Base-by-base conservation (phyloP, 2,797 vertebrate species). In the Rhynchotus rufescens region DNA sequence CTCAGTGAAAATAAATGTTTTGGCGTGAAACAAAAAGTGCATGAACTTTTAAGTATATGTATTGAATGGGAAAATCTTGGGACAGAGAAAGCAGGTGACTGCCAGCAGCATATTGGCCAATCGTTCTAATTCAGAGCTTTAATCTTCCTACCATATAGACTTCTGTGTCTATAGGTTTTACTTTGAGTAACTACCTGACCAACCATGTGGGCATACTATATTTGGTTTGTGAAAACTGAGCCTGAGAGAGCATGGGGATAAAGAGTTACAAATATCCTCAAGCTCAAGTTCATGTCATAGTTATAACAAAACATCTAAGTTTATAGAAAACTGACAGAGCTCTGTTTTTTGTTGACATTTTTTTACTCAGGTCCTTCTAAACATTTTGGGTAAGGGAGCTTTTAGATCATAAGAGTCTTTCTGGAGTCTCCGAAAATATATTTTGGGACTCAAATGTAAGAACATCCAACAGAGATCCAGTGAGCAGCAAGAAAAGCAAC, bases 1-100 rank as follows among this genome's bases (percentile, higher is more conserved):
- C 60, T 95, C 90, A 36, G 71, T 84, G 72, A 56, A 92, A 90
- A 72, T 32, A 84, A 3, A 12, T 76, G 32, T 62, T 93, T 85
- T 2, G 3, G 23, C 34, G 30, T 81, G 60, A 89, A 44, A 90
- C 60, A 60, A 88, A 75, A 73, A 56, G 56, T 85, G 62, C 56
- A 65, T 68, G 86, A 91, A 42, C 44, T 62, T 0, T 15, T 84
- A 83, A 80, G 74, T 72, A 28, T 77, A 15, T 12, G 26, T 68
- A 44, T 66, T 87, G 60, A 84, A 75, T 65, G 77, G 78, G 61
- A 93, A 92, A 84, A 61, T n/a, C 12, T 32, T 25, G 26, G 32
- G 45, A 21, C 25, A 62, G 75, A 78, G 44, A 51, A 89, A 66
- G 22, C 66, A 34, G 15, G 38, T 78, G 49, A 54, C 60, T 67